Evolutionary conservation across 30 jellyfish, hydroid and myxozoan genomes (phyloP), one percentile per base, ranked within the genome.

Genomic region (Sanderia malayensis): DNA sequence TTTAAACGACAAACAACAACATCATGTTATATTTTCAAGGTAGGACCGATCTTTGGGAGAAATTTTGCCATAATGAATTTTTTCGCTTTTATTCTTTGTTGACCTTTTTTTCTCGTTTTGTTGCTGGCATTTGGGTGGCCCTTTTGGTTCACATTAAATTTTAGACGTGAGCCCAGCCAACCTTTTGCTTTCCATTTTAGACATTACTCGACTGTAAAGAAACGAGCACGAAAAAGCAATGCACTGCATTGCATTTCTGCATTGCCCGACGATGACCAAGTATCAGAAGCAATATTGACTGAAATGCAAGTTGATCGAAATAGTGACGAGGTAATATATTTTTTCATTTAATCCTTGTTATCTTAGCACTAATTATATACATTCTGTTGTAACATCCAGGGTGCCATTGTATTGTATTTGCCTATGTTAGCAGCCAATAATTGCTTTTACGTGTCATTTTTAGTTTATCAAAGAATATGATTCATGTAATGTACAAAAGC

Each of bases 391-490:
- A 49, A 24, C 64, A 15, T 2, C 64, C 24, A 41, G 55, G 64
- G 64, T 15, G 23, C 11, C 8, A 19, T 15, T 49, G 23, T 4
- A 9, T 15, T 15, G 11, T 11, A 9, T 4, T 8, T 7, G 11
- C 18, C 24, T 49, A 49, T 24, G 8, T 2, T 49, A 2, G 6
- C 2, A 49, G 64, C 64, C 24, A 49, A 9, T 49, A 19, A 15
- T 49, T 9, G 64, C 3, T 49, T 49, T 11, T 4, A 49, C 25
- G 24, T 24, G 24, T 15, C 18, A 19, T 64, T 61, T 53, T 20
- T 79, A 87, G 96, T 79, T 79, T 70, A 71, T 74, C 27, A 63
- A 46, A 46, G 84, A 73, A 9, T 80, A 74, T 58, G 94, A 87
- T 63, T 66, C 92, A 15, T 87, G 96, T 59, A 31, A 69, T 17